Evolutionary conservation across 2,888 invertebrate species (phyloP).

Genomic region (Lymantria dispar): DNA sequence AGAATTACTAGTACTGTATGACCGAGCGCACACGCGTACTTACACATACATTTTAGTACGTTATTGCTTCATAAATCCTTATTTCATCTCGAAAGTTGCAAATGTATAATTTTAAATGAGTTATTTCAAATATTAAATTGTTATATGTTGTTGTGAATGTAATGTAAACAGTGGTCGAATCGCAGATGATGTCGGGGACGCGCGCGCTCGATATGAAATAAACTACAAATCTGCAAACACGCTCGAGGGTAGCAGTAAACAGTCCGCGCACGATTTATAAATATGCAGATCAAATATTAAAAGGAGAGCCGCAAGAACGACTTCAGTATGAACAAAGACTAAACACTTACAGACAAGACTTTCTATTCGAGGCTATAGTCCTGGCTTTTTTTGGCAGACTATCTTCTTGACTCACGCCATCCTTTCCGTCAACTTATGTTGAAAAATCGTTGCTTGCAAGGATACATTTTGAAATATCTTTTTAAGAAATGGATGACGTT

Average conservation of each 20-base stretch:
- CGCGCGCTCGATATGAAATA: slow-evolving; percentile 49
- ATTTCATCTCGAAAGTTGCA: slow-evolving; percentile 16
- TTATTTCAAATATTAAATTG: neutral
- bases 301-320: slow-evolving; percentile 66
- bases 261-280: slow-evolving; percentile 59
- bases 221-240: slow-evolving; percentile 62
- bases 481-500: no score
- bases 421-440: no score
- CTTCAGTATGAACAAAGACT: slow-evolving; percentile 37
- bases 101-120: neutral
- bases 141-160: slow-evolving; percentile 21
- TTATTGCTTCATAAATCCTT: slow-evolving; percentile 29
- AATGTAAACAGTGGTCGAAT: slow-evolving; percentile 18
- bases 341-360: slow-evolving; percentile 9
- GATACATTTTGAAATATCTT: no score
- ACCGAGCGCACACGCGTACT: slow-evolving; percentile 7
- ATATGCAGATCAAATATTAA: slow-evolving; percentile 76
- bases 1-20: slow-evolving; percentile 8
- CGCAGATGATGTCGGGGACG: slow-evolving; percentile 22
- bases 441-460: no score
- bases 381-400: no score
- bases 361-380: no score
- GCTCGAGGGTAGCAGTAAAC: slow-evolving; percentile 41
- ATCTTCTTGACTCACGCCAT: no score
- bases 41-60: slow-evolving; percentile 11